Evolutionary conservation across 2,797 vertebrate species (phyloP), one percentile per base, ranked within the genome.

Genomic region (Mallotus villosus): DNA sequence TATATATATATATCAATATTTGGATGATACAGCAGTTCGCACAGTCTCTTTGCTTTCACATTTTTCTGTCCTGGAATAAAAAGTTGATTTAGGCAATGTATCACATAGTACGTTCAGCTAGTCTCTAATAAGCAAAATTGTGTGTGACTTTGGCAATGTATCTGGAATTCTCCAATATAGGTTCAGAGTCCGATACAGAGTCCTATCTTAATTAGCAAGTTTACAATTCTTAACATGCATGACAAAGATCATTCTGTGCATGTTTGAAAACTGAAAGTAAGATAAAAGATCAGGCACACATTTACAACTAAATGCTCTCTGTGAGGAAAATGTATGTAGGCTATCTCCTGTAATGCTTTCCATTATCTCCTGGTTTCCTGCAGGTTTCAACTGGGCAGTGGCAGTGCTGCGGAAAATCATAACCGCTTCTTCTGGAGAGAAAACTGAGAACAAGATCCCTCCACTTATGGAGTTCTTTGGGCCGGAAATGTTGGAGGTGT

Each of bases 321-420:
- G 16, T n/a, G 19, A 17, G 17, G 61, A 17, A 22, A 41, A 3
- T 7, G 21, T 58, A 7, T 32, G 60, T n/a, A n/a, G n/a, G 5
- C 21, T 16, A 32, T 22, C 41, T 12, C 17, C 5, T 65, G 25
- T 27, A 12, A 6, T 21, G n/a, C 12, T 34, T n/a, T 32, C 7
- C 32, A 64, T 37, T 41, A 53, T 16, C 25, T 66, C 34, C 16
- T 29, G 21, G 25, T 73, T 34, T 49, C 57, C 5, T 49, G 37
- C 74, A 92, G 92, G 92, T 7, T 93, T 90, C 75, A 93, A 92
- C 86, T 93, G 92, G 92, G 91, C 91, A 88, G 78, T 85, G 0
- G 89, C 85, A 0, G 84, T 92, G 22, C 0, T 92, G 73, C 85
- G 25, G 68, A 88, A 88, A 74, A 86, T 92, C 66, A 82, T 91